phyloP scores from a whole-genome alignment of 2,797 vertebrate genomes.

The Myotis pilosus region DNA sequence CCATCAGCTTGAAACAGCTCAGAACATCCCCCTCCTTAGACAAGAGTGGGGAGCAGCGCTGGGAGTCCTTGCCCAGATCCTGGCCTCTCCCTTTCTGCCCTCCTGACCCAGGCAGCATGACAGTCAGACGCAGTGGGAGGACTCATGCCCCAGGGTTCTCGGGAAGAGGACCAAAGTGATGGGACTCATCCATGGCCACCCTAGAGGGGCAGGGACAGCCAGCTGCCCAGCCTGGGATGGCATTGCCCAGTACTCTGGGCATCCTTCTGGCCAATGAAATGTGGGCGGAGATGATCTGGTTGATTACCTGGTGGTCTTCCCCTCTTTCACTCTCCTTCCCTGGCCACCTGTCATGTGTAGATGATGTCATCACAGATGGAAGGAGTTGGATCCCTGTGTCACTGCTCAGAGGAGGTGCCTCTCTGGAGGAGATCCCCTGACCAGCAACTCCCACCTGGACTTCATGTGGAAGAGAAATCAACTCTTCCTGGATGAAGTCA shows the following conservation, averaged over 20 bases:
- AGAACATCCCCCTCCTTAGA: background rate
- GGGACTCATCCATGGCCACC: fast-evolving
- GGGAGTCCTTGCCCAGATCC: background rate
- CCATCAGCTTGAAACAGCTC: background rate
- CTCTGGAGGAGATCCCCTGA: background rate
- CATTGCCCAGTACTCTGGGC: background rate
- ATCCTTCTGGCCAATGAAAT: background rate
- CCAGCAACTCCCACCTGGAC: background rate
- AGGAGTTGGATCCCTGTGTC: background rate
- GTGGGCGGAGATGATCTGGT: background rate
- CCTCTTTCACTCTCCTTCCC: background rate
- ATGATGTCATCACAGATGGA: background rate
- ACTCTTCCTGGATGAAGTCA: background rate
- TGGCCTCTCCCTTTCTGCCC: too few relatives aligned
- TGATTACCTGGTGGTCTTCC: background rate
- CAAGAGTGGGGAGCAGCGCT: background rate
- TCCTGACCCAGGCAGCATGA: background rate
- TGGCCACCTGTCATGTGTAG: fast-evolving
- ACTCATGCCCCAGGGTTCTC: background rate
- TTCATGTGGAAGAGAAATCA: background rate
- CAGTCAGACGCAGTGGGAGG: background rate
- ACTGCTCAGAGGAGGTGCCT: background rate
- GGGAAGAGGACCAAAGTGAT: background rate
- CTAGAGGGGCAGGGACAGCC: background rate
- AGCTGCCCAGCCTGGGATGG: background rate